Percentiles rank a stretch among this genome's conserved stretches.
These are phyloP conservation scores for Villa cingulata DNA, from an alignment of 2,888 invertebrate genomes.

Conservation along the genomic window DNA sequence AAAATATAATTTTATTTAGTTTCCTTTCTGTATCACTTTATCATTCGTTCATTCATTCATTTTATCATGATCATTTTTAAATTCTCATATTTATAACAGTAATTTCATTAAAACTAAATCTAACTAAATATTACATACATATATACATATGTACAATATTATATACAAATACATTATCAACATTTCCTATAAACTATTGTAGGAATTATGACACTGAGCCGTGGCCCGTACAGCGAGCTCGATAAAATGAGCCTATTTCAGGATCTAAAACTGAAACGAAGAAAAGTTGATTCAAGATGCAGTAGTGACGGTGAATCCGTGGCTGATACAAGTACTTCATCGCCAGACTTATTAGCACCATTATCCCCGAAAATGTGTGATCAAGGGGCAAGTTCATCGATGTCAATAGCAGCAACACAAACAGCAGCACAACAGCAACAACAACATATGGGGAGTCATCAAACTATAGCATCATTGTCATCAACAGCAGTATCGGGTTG, in stretches of 20 bases:
- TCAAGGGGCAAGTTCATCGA: constrained; percentile 20
- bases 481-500: constrained; percentile 28
- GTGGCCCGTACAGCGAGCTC: constrained; percentile 87
- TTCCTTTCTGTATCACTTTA: too few relatives aligned
- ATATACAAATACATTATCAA: too few relatives aligned
- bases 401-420: constrained; percentile 11
- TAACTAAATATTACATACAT: too few relatives aligned
- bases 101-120: too few relatives aligned
- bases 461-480: constrained; percentile 13
- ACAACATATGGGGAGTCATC: constrained; percentile 19
- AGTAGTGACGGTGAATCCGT: constrained; percentile 94
- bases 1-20: too few relatives aligned
- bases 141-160: too few relatives aligned
- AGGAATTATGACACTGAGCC: constrained; percentile 98
- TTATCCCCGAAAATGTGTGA: constrained; percentile 67
- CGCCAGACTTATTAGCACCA: constrained; percentile 73
- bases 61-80: too few relatives aligned
- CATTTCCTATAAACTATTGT: too few relatives aligned
- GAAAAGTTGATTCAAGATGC: constrained; percentile 93
- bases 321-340: constrained; percentile 86
- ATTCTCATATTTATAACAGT: too few relatives aligned
- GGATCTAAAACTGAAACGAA: constrained; percentile 95
- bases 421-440: constrained; percentile 19
- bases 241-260: constrained; percentile 98
- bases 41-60: too few relatives aligned